phyloP scores from a whole-genome alignment of 2,888 invertebrate genomes.

The Dolichomitus sp. region DNA sequence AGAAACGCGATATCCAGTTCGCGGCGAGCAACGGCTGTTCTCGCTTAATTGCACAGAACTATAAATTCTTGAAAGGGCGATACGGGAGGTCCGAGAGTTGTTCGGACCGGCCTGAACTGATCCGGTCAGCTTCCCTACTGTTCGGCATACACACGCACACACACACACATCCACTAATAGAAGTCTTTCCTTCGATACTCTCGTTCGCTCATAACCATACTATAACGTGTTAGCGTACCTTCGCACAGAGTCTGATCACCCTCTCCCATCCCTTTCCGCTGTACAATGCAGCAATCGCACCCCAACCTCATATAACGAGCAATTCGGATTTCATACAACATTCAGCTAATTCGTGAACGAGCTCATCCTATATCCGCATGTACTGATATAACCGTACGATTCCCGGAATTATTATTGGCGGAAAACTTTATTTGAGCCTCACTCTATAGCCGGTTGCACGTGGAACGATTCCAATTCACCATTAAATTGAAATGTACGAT shows the following conservation, averaged over 20 bases:
- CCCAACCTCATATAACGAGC: constrained; percentile 56
- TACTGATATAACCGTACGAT: not conserved
- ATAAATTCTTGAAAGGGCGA: constrained; percentile 79
- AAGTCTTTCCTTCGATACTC: constrained; percentile 50
- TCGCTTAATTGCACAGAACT: constrained; percentile 78
- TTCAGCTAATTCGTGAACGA: constrained; percentile 64
- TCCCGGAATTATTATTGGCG: constrained; percentile 49
- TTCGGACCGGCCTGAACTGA: constrained; percentile 17
- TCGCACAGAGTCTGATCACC: constrained; percentile 17
- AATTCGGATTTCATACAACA: constrained; percentile 60
- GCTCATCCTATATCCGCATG: constrained; percentile 3
- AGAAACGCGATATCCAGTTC: constrained; percentile 62
- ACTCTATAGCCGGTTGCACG: not conserved
- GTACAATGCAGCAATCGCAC: constrained; percentile 27
- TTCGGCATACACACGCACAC: not conserved
- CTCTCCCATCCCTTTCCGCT: not conserved
- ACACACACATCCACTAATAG: not conserved
- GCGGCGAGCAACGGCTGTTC: constrained; percentile 70
- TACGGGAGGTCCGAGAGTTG: constrained; percentile 42
- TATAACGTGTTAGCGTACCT: constrained; percentile 69
- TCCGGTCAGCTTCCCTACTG: constrained; percentile 25
- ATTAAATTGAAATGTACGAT: constrained; percentile 22
- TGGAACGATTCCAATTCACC: constrained; percentile 6
- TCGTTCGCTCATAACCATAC: constrained; percentile 73
- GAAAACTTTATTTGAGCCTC: constrained; percentile 36